Percentiles rank a stretch among this genome's conserved stretches.
phyloP scores from a whole-genome alignment of 2,113 vertebrate genomes.

The Athene noctua region DNA sequence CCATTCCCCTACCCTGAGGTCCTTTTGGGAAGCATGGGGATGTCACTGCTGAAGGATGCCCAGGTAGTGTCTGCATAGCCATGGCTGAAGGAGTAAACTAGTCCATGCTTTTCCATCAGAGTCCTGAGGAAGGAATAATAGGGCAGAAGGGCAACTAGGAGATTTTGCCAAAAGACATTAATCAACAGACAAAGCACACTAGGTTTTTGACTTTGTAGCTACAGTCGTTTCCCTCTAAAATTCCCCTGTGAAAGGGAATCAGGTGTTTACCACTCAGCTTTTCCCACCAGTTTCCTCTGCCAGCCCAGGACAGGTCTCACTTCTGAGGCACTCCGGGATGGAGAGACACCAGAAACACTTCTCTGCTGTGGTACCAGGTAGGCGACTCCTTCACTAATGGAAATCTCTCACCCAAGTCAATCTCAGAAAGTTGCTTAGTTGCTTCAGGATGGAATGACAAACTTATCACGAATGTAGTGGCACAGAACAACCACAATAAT shows the following conservation, averaged over 20 bases:
- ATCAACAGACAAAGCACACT: neutral
- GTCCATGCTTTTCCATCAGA: neutral
- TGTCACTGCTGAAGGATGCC: neutral
- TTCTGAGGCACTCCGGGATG: neutral
- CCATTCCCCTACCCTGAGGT: neutral
- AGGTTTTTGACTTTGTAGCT: neutral
- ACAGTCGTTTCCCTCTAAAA: neutral
- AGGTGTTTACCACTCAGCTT: neutral
- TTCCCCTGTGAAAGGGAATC: neutral
- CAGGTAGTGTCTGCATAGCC: neutral
- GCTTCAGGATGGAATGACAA: neutral
- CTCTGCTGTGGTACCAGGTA: fast-evolving
- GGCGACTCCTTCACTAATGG: neutral
- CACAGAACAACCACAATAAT: neutral
- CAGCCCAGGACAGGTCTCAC: neutral
- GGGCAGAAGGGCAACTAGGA: neutral
- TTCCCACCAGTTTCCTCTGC: neutral
- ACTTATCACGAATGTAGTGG: fast-evolving
- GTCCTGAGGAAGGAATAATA: neutral
- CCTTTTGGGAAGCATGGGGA: neutral
- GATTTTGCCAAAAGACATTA: neutral
- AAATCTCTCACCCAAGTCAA: neutral
- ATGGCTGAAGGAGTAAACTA: neutral
- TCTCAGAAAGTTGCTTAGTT: neutral
- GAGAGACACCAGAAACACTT: neutral